Percentiles rank a stretch among this genome's conserved stretches.
Conservation (phyloP, 92 coral and sea anemone species). For the Porites evermanni region DNA sequence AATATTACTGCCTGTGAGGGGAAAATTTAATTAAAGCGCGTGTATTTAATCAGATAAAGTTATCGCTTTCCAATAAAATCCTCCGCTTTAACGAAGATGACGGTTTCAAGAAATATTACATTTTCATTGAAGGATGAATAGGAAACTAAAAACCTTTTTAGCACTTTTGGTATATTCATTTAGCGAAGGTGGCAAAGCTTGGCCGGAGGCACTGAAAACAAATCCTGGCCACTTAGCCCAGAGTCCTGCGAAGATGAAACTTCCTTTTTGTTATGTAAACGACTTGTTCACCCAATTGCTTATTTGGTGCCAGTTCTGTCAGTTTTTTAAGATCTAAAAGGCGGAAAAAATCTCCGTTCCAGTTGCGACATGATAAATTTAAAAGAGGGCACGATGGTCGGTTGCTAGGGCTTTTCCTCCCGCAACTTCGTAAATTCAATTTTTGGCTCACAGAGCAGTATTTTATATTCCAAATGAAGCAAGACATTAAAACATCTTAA, state of each 20-base stretch:
- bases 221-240: not conserved
- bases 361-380: constrained; percentile 3
- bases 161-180: not conserved
- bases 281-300: not conserved
- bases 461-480: too few species aligned
- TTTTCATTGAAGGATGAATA: not conserved
- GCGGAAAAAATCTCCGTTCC: not conserved
- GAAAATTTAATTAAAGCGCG: constrained; percentile 3
- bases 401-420: too few species aligned
- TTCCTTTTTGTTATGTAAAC: constrained; percentile 13
- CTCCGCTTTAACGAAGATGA: not conserved
- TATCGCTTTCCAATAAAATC: not conserved
- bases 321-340: not conserved
- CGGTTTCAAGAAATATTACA: not conserved
- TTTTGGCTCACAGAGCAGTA: too few species aligned
- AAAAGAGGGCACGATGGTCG: too few species aligned
- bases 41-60: not conserved
- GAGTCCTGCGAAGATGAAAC: not conserved
- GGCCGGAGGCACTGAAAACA: not conserved
- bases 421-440: too few species aligned
- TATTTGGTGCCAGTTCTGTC: not conserved
- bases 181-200: not conserved
- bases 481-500: too few species aligned
- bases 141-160: not conserved
- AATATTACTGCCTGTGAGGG: not conserved